Conservation (phyloP, 2,888 invertebrate genomes). For the Tachina lurida region DNA sequence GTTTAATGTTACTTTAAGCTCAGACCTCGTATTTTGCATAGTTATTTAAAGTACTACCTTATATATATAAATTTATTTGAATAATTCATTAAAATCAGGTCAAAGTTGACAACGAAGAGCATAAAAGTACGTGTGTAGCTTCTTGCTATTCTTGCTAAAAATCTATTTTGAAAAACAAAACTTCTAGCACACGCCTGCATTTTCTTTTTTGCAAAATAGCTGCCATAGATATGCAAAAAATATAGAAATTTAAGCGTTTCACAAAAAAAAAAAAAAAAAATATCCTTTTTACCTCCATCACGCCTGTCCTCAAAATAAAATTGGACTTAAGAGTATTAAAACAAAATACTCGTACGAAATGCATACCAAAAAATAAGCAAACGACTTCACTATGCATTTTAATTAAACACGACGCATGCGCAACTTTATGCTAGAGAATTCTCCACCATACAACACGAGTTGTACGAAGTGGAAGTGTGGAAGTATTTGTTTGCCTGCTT, state of each 20-base stretch:
- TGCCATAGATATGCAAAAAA: neutral
- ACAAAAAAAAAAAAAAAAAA: conserved; percentile 15
- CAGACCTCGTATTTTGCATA: neutral
- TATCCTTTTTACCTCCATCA: conserved; percentile 51
- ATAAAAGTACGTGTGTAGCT: neutral
- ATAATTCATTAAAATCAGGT: conserved; percentile 64
- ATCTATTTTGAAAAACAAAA: neutral
- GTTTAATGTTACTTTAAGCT: neutral
- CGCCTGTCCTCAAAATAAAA: conserved; percentile 28
- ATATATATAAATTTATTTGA: conserved; percentile 29
- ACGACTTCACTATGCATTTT: conserved; percentile 75
- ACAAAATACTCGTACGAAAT: conserved; percentile 41
- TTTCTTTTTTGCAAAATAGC: neutral
- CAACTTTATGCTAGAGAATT: conserved; percentile 63
- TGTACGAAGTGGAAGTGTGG: conserved; percentile 29
- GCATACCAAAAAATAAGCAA: conserved; percentile 65
- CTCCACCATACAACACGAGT: conserved; percentile 6
- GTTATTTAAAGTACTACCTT: neutral
- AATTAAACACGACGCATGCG: conserved; percentile 80
- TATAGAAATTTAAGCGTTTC: neutral
- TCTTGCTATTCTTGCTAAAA: neutral
- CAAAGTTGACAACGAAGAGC: conserved; percentile 45
- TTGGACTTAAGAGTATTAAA: neutral
- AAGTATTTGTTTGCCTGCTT: conserved; percentile 30
- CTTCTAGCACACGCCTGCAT: conserved; percentile 9